Base-by-base conservation (phyloP, 1,140 invertebrate species). In the Bombus soroeensis region DNA sequence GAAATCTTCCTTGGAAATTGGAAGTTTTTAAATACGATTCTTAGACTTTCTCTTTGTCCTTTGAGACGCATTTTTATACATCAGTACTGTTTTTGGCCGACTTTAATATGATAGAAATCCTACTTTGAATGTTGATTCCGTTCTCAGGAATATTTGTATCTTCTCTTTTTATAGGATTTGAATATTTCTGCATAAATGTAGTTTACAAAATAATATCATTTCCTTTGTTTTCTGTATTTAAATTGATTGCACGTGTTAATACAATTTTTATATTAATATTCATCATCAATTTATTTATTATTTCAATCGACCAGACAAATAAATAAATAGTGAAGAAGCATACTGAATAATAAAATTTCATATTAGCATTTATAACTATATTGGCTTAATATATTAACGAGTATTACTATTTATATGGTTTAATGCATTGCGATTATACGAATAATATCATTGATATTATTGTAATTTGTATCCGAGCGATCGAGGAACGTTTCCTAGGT, bases 401-500 rank as follows among this genome's bases (percentile, higher is more conserved):
- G 41, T 25, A 43, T 68, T 59, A 53, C 66, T 74, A 15, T 53
- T 79, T 9, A 37, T 41, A 32, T 2, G 10, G 2, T 59, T 53
- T 22, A 62, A 34, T 73, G 37, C 8, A 34, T 59, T 57, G 8
- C 5, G 6, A 57, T 18, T 47, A 37, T 0, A 25, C 18, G 12
- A 47, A 25, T 34, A 85, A 77, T n/a, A 13, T 28, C 12, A 39
- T 66, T 81, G 8, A 28, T 32, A 85, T 80, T 88, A 39, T 68
- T 13, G 82, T 37, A 41, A 43, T 70, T 47, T 39, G 71, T 72
- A 76, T 59, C 37, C 15, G 64, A 64, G 9, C 57, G 41, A 37
- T 87, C 75, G 18, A 47, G 72, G 59, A 77, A 87, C 34, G 41
- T 77, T 81, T 47, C 32, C 37, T n/a, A 34, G 41, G 74, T 86